These are phyloP conservation scores for Acleris emargana DNA, from an alignment of 2,888 invertebrate species.

Conservation along the genomic window DNA sequence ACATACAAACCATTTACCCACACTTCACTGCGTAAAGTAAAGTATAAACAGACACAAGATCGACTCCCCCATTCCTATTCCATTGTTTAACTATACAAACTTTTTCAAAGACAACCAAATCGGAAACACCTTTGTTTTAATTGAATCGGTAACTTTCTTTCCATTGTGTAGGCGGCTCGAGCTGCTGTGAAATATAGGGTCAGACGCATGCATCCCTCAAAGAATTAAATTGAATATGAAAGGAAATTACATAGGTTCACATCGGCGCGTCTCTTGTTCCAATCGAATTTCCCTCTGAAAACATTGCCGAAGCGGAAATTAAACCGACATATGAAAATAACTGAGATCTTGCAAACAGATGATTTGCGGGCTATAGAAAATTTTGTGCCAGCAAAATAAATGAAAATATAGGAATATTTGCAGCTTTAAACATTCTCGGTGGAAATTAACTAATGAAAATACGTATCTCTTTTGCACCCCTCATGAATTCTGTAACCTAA, in stretches of 20 bases:
- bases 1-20: neutral
- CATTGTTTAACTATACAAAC: conserved; percentile 14
- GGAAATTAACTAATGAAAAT: no score
- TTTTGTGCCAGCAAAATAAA: conserved; percentile 27
- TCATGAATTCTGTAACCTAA: conserved; percentile 5
- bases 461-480: no score
- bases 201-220: conserved; percentile 65
- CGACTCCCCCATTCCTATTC: conserved; percentile 7
- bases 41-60: neutral
- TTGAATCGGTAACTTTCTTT: conserved; percentile 56
- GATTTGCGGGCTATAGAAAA: conserved; percentile 25
- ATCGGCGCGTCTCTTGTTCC: conserved; percentile 69
- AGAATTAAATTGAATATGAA: conserved; percentile 75
- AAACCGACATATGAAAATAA: conserved; percentile 70
- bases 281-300: conserved; percentile 76
- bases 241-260: conserved; percentile 77
- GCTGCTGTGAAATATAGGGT: conserved; percentile 54
- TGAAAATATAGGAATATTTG: conserved; percentile 3
- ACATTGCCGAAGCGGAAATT: conserved; percentile 79
- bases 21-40: conserved; percentile 2
- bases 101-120: conserved; percentile 39
- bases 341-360: conserved; percentile 60
- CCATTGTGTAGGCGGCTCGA: conserved; percentile 45
- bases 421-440: neutral
- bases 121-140: conserved; percentile 48